Evolutionary conservation across 2,113 vertebrate genomes (phyloP), one percentile per base, ranked within the genome.

Genomic region (Xerus inauris): DNA sequence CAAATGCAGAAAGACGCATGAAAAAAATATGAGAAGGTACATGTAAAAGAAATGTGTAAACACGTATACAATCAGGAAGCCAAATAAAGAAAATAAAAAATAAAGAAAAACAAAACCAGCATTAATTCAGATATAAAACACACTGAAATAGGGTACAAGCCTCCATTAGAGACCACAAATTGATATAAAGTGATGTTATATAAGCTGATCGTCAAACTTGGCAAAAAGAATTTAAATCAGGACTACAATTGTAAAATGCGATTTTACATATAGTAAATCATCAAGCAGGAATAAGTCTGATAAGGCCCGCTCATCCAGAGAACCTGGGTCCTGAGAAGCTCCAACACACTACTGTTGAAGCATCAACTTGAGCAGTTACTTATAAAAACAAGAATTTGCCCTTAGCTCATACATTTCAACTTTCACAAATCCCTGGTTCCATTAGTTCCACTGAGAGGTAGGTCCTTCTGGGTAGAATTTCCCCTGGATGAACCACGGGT

Each of bases 61-160:
- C 19, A n/a, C 16, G 35, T 10, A 42, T 47, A 69, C 2, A 67
- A 91, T 80, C 51, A 87, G 38, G 69, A 81, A 38, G 59, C 32
- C 24, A 88, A 88, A 77, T 86, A 80, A 30, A 94, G 42, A 59
- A 54, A 83, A 62, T 28, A 11, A 67, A 26, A 28, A 83, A 28
- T 38, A 32, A 62, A 65, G 16, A n/a, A 80, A 83, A 91, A 91
- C 22, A 75, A 92, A 76, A 57, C n/a, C 38, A 67, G 30, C 30
- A 91, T 87, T 85, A 77, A 83, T 22, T 76, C 9, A 12, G 1
- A 85, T 47, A 79, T 69, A 85, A 93, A 96, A 88, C 22, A 71
- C 40, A 17, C 9, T 9, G 54, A 45, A 59, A 80, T 87, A 90
- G 51, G 26, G 17, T 69, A 80, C 6, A 30, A 79, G 5, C 19